Evolutionary conservation across 2,888 invertebrate species (phyloP), one percentile per base, ranked within the genome.

Genomic region (Amiota communis): DNA sequence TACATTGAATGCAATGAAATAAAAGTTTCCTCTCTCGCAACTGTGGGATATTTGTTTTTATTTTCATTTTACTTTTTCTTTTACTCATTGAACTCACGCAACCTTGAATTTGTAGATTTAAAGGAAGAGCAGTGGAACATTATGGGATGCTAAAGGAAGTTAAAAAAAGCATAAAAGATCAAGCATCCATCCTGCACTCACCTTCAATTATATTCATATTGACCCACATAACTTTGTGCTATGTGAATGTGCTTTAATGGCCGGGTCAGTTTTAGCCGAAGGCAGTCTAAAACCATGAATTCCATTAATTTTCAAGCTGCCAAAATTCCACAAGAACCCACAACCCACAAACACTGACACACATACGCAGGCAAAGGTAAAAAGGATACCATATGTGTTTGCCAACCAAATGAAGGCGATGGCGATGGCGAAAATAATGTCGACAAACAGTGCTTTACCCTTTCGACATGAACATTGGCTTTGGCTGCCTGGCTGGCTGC

Each of bases 231-330:
- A 77, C 23, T 53, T 49, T 49, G 68, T 68, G 11, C 17, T 59
- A 13, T 53, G 57, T 17, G 61, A 77, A 76, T 77, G 59, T 59
- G 59, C 17, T n/a, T n/a, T n/a, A 15, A 17, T 59, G 59, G 13
- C 4, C n/a, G 10, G 12, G 53, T 51, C 53, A n/a, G 6, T 51
- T 15, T 11, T 20, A 59, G 59, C 20, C 9, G 20, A 15, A 1
- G 53, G 36, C 47, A 48, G 65, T 65, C 65, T 47, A 51, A n/a
- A 78, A 82, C 81, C 79, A 80, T 86, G 86, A 84, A 84, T 86
- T 84, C 86, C 85, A 86, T 86, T 86, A 84, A 83, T 83, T 84
- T 86, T 83, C 78, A 75, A 78, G 83, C 82, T 86, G 82, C 83
- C 81, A 86, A 76, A 78, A 76, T 80, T 79, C 81, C 74, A 79